phyloP scores from a whole-genome alignment of 2,797 vertebrate genomes.

The Syngnathus rostellatus region DNA sequence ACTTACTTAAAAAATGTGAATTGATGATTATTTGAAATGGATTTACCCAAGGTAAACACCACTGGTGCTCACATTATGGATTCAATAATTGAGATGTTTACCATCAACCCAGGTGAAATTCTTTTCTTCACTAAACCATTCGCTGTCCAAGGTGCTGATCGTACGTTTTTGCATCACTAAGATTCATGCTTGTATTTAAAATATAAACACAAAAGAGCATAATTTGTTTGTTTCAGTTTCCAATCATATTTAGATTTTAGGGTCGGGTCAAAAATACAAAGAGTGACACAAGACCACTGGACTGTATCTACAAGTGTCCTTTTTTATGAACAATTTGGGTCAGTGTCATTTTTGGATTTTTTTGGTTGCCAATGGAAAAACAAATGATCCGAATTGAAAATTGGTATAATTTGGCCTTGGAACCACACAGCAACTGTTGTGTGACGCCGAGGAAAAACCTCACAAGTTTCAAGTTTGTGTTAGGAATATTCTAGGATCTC shows the following conservation, averaged over 20 bases:
- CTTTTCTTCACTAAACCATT: background rate
- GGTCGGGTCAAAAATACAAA: background rate
- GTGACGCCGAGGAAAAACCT: slow-evolving; percentile 31
- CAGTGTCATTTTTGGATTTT: no score
- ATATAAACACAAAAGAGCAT: no score
- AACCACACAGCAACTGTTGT: slow-evolving; percentile 14
- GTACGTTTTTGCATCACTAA: background rate
- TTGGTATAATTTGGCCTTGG: slow-evolving; percentile 6
- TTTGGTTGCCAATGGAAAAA: no score
- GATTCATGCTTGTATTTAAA: background rate
- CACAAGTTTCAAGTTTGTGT: slow-evolving; percentile 19
- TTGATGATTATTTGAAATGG: background rate
- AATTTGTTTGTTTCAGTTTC: no score
- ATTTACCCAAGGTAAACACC: background rate
- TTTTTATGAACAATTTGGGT: no score
- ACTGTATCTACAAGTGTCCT: no score
- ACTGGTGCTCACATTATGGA: background rate
- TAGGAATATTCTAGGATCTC: slow-evolving; percentile 36
- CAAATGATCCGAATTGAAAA: no score
- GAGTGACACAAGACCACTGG: background rate
- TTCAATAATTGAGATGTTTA: background rate
- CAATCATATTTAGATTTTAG: no score
- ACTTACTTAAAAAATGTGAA: background rate
- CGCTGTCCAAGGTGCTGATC: slow-evolving; percentile 45
- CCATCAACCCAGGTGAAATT: slow-evolving; percentile 1